phyloP scores from a whole-genome alignment of 2,797 vertebrate species.

The Presbytis comata region DNA sequence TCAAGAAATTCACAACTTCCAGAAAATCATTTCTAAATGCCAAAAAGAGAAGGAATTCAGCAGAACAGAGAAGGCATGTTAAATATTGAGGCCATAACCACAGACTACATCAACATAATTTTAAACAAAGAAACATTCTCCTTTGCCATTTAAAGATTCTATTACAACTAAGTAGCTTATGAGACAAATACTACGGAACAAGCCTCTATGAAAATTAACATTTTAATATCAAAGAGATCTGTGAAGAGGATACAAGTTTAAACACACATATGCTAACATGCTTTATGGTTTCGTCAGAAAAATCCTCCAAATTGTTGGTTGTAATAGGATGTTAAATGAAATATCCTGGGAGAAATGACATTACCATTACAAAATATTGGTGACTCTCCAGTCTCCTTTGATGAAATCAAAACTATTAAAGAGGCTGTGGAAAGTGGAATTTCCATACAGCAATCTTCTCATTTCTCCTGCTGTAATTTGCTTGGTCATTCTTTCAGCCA shows the following conservation, averaged over 20 bases:
- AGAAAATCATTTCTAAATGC: slow-evolving; percentile 95
- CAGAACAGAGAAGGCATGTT: background rate
- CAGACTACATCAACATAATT: accelerated
- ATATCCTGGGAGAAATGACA: background rate
- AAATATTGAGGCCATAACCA: background rate
- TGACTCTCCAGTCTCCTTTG: background rate
- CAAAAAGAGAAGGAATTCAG: slow-evolving; percentile 43
- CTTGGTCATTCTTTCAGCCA: background rate
- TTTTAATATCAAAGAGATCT: background rate
- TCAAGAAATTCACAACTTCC: slow-evolving; percentile 97
- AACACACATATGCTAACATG: background rate
- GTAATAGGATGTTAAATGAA: background rate
- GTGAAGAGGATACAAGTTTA: background rate
- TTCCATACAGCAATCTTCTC: background rate
- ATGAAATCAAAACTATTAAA: background rate
- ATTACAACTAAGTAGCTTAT: background rate
- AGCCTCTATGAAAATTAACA: background rate
- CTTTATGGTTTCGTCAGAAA: background rate
- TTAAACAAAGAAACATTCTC: background rate
- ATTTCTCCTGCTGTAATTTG: background rate
- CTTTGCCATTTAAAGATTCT: background rate
- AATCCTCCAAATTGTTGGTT: background rate
- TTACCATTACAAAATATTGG: background rate
- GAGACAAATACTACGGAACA: background rate
- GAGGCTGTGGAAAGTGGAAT: background rate